A percentile compares a stretch with the other conserved stretches of the same genome.
phyloP scores from a whole-genome alignment of 2,888 invertebrate genomes.

The Cosmopolites sordidus region DNA sequence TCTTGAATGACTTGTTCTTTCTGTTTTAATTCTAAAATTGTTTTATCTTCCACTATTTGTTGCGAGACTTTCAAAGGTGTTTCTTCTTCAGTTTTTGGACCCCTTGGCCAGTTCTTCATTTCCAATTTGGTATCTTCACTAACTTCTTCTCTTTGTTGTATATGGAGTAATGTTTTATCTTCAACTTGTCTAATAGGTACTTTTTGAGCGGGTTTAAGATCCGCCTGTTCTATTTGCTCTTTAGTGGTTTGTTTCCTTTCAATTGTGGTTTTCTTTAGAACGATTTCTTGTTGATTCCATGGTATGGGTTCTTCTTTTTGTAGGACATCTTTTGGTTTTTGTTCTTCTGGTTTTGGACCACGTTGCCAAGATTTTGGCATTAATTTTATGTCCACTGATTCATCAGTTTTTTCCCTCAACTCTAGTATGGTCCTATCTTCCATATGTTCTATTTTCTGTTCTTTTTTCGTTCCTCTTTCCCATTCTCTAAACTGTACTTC shows the following conservation, averaged over 20 bases:
- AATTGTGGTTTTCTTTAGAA: constrained; percentile 46
- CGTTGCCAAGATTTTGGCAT: constrained; percentile 27
- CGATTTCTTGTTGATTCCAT: constrained; percentile 57
- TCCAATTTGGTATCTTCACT: background rate
- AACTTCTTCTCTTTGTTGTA: constrained; percentile 14
- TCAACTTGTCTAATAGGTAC: constrained; percentile 2
- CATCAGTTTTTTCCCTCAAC: constrained; percentile 3
- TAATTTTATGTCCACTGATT: constrained; percentile 28
- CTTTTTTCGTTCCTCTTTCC: constrained; percentile 12
- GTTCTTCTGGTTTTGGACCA: constrained; percentile 6
- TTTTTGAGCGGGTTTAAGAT: constrained; percentile 14
- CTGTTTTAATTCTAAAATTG: constrained; percentile 9
- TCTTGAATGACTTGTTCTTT: constrained; percentile 2
- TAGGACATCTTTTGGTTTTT: background rate
- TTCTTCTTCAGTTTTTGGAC: constrained; percentile 21
- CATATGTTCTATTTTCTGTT: constrained; percentile 7
- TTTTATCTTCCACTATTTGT: constrained; percentile 12
- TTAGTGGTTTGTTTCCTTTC: constrained; percentile 52
- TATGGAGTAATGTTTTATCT: constrained; percentile 29
- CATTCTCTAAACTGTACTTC: constrained; percentile 7
- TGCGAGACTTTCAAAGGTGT: background rate
- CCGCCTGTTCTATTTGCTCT: constrained; percentile 50
- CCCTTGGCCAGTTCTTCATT: constrained; percentile 31
- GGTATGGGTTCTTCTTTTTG: constrained; percentile 12
- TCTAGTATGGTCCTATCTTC: constrained; percentile 8